Evolutionary conservation across 1,140 invertebrate genomes (phyloP).

Genomic region (Tachypleus tridentatus): DNA sequence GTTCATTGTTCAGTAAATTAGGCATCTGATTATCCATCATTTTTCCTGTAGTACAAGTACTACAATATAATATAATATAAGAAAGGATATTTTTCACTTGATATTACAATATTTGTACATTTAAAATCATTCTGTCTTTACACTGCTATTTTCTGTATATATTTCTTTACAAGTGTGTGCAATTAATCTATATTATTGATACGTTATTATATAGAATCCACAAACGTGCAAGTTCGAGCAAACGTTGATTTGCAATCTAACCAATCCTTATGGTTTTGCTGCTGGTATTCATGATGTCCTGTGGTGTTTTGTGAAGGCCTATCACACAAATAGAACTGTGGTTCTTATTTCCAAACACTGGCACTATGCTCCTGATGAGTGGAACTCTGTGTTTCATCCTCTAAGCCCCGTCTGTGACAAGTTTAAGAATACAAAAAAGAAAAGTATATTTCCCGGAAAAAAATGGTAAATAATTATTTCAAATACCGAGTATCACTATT

Average conservation of each 20-base stretch:
- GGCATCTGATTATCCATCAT: no score
- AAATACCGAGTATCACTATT: no score
- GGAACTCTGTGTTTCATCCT: slow-evolving; percentile 13
- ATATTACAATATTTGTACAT: no score
- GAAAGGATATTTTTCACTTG: no score
- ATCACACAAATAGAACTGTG: slow-evolving; percentile 6
- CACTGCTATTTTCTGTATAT: no score
- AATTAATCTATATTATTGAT: no score
- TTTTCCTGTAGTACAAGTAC: no score
- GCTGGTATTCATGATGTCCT: slow-evolving; percentile 20
- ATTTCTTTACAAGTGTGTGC: no score
- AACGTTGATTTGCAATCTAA: slow-evolving; percentile 14
- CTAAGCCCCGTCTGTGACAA: slow-evolving; percentile 10
- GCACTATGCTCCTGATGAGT: slow-evolving; percentile 15
- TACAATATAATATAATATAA: no score
- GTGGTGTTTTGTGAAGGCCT: slow-evolving; percentile 20
- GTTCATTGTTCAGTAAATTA: no score
- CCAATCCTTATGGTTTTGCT: slow-evolving; percentile 18
- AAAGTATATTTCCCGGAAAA: slow-evolving; percentile 12
- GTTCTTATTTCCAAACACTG: slow-evolving; percentile 11
- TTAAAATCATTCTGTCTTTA: no score
- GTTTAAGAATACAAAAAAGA: neutral
- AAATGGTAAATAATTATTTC: slow-evolving; percentile 7
- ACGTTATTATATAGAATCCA: slow-evolving; percentile 9
- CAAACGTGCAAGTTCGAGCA: slow-evolving; percentile 8